Evolutionary conservation across 2,797 vertebrate species (phyloP), one percentile per base, ranked within the genome.

Genomic region (Danio tinwini): DNA sequence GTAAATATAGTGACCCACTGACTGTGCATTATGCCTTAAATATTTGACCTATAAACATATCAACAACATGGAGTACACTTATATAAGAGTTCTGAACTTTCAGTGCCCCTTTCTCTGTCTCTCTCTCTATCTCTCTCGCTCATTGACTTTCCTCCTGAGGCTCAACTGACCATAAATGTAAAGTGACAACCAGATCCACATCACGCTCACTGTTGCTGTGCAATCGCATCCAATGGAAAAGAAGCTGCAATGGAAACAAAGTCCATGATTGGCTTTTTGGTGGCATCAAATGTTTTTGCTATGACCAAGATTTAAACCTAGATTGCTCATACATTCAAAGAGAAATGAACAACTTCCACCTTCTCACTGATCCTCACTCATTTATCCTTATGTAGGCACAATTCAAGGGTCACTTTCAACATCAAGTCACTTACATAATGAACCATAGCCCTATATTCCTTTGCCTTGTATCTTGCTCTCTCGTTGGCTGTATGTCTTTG

Each of bases 131-230:
- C 59, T 62, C 21, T 21, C 50, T 76, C 37, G 7, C 12, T 37
- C 6, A 14, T 10, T 74, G 69, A 61, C 42, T 47, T 76, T 55
- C 19, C 63, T 58, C 69, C 44, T 78, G n/a, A 52, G 70, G 76
- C 77, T 70, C 37, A 21, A 50, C 14, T 69, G 21, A 62, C 49
- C 29, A 2, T 67, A 68, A 62, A 63, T 78, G 55, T 52, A 84
- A 87, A 79, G 86, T 80, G 86, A 88, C 89, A 89, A 87, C 65
- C 76, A 17, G 42, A 79, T 74, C 70, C 82, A 79, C 83, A 78
- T 81, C 52, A 72, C 87, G 76, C 49, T 55, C 77, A 76, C 85
- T 91, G 90, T 90, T 90, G 87, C 86, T 71, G 87, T 87, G 90
- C 87, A 82, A 82, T 37, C 61, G 7, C 2, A 68, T 3, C 83